These are phyloP conservation scores for Amphiprion ocellaris DNA, from an alignment of 2,113 vertebrate genomes.

Conservation along the genomic window DNA sequence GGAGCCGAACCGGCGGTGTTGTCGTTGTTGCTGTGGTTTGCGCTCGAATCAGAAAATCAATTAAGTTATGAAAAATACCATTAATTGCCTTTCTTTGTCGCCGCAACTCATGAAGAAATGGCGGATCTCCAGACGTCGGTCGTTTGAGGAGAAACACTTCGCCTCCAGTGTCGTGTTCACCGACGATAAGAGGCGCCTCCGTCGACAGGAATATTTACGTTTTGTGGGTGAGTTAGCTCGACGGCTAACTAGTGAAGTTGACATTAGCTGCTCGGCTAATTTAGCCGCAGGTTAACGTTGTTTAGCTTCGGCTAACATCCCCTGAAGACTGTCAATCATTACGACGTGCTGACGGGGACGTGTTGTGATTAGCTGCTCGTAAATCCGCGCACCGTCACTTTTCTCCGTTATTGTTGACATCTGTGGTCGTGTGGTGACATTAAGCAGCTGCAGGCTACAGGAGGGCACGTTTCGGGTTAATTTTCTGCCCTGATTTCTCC, in stretches of 20 bases:
- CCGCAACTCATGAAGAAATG: slow-evolving; percentile 81
- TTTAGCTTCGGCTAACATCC: slow-evolving; percentile 6
- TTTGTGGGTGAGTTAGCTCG: slow-evolving; percentile 79
- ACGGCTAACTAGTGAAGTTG: slow-evolving; percentile 65
- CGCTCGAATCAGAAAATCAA: slow-evolving; percentile 84
- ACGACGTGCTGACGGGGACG: background rate
- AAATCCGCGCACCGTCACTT: fast-evolving
- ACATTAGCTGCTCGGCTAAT: slow-evolving; percentile 68
- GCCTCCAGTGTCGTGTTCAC: slow-evolving; percentile 27
- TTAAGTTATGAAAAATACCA: slow-evolving; percentile 88
- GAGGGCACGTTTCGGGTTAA: slow-evolving; percentile 27
- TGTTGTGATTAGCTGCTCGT: background rate
- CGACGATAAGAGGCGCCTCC: slow-evolving; percentile 16
- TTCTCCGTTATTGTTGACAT: background rate
- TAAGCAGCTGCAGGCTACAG: slow-evolving; percentile 22
- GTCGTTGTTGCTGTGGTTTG: slow-evolving; percentile 29
- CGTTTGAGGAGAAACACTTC: slow-evolving; percentile 32
- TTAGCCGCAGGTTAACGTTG: slow-evolving; percentile 43
- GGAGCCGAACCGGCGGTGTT: background rate
- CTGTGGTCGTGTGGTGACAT: background rate
- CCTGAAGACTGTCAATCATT: slow-evolving; percentile 33
- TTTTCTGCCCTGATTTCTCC: slow-evolving; percentile 25
- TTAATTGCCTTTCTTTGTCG: slow-evolving; percentile 88
- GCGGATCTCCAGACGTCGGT: slow-evolving; percentile 75
- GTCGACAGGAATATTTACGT: slow-evolving; percentile 70